Conservation (phyloP, 2,113 vertebrate genomes). For the Xyrauchen texanus region DNA sequence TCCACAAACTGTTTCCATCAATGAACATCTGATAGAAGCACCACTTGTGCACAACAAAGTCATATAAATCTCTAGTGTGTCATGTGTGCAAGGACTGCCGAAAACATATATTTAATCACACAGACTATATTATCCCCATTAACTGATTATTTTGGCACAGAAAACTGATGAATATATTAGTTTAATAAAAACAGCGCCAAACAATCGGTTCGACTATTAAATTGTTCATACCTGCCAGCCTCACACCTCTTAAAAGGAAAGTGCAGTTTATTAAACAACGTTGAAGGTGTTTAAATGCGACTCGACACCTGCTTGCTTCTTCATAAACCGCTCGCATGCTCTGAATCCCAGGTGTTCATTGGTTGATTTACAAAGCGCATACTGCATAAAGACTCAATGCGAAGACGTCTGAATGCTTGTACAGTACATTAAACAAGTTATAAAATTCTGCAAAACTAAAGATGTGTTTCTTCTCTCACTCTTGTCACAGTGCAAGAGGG, state of each 20-base stretch:
- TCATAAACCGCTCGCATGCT: background rate
- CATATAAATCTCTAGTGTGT: background rate
- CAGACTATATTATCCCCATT: background rate
- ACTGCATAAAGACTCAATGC: conserved; percentile 2
- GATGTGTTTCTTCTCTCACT: background rate
- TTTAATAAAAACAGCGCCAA: conserved; percentile 17
- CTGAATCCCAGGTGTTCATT: background rate
- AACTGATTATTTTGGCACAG: conserved; percentile 16
- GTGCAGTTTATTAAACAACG: background rate
- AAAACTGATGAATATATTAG: background rate
- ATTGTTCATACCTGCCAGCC: conserved; percentile 15
- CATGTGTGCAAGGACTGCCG: background rate
- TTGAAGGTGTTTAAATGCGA: conserved; percentile 16
- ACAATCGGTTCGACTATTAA: background rate
- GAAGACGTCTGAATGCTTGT: conserved; percentile 5
- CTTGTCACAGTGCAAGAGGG: conserved; percentile 4
- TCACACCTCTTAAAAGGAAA: too few relatives aligned
- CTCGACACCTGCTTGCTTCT: conserved; percentile 11
- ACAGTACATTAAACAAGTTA: background rate
- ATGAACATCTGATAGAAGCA: conserved; percentile 5
- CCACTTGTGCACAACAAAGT: background rate
- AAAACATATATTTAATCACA: background rate
- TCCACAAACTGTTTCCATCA: background rate
- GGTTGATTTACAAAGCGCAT: background rate
- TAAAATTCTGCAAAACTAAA: background rate